A percentile compares a stretch with the other conserved stretches of the same genome.
Conservation (phyloP, 2,113 vertebrate genomes). For the Oreochromis aureus region DNA sequence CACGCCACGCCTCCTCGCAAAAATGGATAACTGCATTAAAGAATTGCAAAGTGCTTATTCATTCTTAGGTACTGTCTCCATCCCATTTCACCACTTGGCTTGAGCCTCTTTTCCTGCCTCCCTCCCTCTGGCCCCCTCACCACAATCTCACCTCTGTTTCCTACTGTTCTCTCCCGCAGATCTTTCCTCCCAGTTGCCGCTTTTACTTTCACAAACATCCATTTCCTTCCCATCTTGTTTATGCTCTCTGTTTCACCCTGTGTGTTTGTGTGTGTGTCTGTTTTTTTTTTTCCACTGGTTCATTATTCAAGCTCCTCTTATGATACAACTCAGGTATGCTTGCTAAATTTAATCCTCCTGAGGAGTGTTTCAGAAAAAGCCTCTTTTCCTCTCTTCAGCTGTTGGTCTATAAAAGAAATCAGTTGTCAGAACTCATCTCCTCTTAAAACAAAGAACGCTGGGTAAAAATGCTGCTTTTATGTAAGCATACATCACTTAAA, state of each 20-base stretch:
- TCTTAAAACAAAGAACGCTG: not conserved
- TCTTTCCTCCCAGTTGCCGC: not conserved
- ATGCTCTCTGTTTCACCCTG: not conserved
- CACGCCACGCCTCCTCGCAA: constrained; percentile 2
- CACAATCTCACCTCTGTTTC: constrained; percentile 48
- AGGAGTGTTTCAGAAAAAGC: not conserved
- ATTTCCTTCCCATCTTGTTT: not conserved
- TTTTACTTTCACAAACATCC: not conserved
- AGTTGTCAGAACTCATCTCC: accelerated
- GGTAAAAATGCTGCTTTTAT: not conserved
- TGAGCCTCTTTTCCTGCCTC: not conserved
- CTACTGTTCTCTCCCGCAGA: not conserved
- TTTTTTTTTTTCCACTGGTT: not conserved
- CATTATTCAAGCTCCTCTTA: not conserved
- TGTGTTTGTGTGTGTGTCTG: not conserved
- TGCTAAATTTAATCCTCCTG: not conserved
- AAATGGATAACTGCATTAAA: constrained; percentile 50
- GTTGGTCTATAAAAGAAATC: not conserved
- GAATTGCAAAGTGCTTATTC: constrained; percentile 39
- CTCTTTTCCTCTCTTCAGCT: not conserved
- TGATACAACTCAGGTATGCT: not conserved
- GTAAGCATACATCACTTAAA: not conserved
- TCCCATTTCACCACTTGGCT: constrained; percentile 18
- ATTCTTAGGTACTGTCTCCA: constrained; percentile 43
- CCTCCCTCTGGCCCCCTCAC: not conserved